Conservation (phyloP, 2,888 invertebrate species). For the Polyommatus iphigenia region DNA sequence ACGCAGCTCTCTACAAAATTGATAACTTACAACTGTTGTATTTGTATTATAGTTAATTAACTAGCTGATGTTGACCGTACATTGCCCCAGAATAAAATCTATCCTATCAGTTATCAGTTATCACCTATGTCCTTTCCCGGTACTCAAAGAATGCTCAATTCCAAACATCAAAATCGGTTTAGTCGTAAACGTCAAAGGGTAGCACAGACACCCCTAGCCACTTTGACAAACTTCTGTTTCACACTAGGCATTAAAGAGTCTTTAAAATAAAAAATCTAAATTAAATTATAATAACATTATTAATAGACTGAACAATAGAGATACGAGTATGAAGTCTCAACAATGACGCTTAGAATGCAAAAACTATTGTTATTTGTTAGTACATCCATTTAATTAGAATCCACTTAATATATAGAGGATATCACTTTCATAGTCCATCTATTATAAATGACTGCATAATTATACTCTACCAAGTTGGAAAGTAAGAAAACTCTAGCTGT, state of each 20-base stretch:
- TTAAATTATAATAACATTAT: neutral
- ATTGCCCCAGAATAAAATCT: neutral
- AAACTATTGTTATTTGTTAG: neutral
- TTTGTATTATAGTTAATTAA: no score
- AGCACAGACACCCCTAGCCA: no score
- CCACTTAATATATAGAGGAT: neutral
- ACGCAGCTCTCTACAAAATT: neutral
- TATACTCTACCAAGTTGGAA: neutral
- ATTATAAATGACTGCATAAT: neutral
- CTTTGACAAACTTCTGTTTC: no score
- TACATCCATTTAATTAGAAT: neutral
- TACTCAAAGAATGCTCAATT: neutral
- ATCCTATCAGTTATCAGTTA: no score
- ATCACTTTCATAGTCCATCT: neutral
- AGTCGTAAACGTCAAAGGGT: neutral
- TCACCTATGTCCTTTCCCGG: neutral
- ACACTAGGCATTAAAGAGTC: no score
- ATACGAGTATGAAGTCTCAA: neutral
- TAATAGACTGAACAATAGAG: neutral
- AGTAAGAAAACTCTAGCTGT: conserved; percentile 9
- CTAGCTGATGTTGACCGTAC: no score
- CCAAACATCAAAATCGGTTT: neutral
- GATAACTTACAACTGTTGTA: neutral
- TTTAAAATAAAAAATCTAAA: neutral
- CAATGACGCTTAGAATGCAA: neutral